Evolutionary conservation across 2,888 invertebrate species (phyloP), one percentile per base, ranked within the genome.

Genomic region (Cerceris rybyensis): DNA sequence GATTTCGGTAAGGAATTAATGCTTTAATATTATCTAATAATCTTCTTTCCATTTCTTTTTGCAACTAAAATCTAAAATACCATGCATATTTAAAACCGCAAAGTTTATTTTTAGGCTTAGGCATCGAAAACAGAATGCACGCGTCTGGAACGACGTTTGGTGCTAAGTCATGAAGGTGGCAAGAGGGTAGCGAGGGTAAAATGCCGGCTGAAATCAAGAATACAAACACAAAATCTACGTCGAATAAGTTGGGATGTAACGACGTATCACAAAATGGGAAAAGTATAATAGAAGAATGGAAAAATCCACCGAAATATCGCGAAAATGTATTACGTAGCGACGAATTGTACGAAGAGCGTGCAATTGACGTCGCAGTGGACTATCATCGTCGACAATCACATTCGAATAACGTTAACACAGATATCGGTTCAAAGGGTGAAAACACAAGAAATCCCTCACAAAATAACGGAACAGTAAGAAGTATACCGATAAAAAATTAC

Each of bases 131-230:
- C 60, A 87, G 90, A 39, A 89, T 91, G 86, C 88, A 90, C 74
- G 91, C 89, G 86, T 80, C 87, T 1, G 90, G 86, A n/a, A 88
- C 88, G 60, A 92, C 91, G 0, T 92, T 92, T 65, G 90, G 89
- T 11, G 85, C 87, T 2, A 92, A 92, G 74, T 92, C 92, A 88
- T 92, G 92, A 92, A 92, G 88, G 86, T 90, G 92, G 91, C 90
- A 88, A 79, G 90, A 88, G 91, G 92, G 90, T 91, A 92, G 90
- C 85, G 89, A 90, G 85, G 88, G 65, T 74, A 82, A 74, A 66
- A 75, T 71, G 55, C 67, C 81, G 11, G 50, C 75, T 7, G 74
- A 78, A 13, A 14, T 65, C 13, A 78, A 72, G 58, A 78, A 79
- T n/a, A 75, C 75, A 41, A 72, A 84, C 66, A 66, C 70, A 7